Base-by-base conservation (phyloP, 2,113 vertebrate genomes). In the Planiliza haematocheilus region DNA sequence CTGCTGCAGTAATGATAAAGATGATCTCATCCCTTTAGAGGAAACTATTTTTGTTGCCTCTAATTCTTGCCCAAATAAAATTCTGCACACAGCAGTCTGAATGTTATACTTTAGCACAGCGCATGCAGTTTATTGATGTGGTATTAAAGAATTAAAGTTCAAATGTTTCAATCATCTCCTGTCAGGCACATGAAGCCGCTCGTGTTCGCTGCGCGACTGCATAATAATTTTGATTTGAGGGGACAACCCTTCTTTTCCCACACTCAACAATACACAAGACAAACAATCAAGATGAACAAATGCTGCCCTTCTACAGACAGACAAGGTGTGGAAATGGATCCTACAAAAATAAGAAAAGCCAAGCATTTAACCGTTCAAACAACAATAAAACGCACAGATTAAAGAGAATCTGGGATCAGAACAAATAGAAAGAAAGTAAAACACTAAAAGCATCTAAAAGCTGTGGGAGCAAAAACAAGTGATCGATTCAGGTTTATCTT, bases 401-500 rank as follows among this genome's bases (percentile, higher is more conserved):
- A 48, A 60, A 56, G n/a, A 17, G 21, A 52, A 57, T 17, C 5
- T 9, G 48, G 64, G 18, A 59, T 34, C 17, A 66, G 12, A 21
- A 61, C 12, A 49, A 78, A 59, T 10, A 7, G 12, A n/a, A 13
- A 55, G 11, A 63, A 65, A 38, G 16, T 41, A 11, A 62, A 50
- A 67, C 60, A 60, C 1, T 8, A n/a, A n/a, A n/a, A n/a, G n/a
- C n/a, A 21, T 41, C 1, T 1, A 38, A 34, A 34, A 9, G 49
- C 17, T 18, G 67, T 41, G 30, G 57, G 34, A 10, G 43, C 46
- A 51, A 21, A 51, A 71, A 60, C 56, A 50, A 7, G 67, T 60
- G 21, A 82, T 16, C 8, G 37, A 77, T 77, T 57, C 50, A 49
- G 37, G 48, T 60, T 59, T 77, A 79, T 85, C 62, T 75, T 55